Evolutionary conservation across 92 coral and sea anemone genomes (phyloP).

Genomic region (Zoanthus gigantus): DNA sequence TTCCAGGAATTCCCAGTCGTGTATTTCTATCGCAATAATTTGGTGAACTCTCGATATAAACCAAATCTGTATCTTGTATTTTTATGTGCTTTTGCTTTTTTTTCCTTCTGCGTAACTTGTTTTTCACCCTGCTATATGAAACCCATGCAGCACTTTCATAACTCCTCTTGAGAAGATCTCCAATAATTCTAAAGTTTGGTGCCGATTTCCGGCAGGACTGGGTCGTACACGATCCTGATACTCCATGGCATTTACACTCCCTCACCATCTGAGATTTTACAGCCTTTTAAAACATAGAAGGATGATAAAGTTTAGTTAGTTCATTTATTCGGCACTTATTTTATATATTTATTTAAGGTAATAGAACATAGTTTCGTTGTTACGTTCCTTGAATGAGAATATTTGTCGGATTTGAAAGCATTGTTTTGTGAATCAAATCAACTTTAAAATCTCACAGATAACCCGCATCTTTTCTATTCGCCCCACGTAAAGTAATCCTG

Average conservation of each 20-base stretch:
- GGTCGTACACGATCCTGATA: slow-evolving; percentile 84
- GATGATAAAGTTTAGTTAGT: background rate
- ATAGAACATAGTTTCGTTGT: no score
- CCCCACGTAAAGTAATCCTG: no score
- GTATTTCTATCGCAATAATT: slow-evolving; percentile 84
- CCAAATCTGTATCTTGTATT: slow-evolving; percentile 64
- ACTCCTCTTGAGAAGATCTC: slow-evolving; percentile 67
- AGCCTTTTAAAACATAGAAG: slow-evolving; percentile 56
- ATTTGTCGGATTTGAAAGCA: no score
- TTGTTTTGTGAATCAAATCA: no score
- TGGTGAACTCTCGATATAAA: slow-evolving; percentile 78
- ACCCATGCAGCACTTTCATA: slow-evolving; percentile 77
- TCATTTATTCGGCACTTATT: no score
- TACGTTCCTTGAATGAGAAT: no score
- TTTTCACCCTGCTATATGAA: slow-evolving; percentile 68
- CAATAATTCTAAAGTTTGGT: slow-evolving; percentile 78
- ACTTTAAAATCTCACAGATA: no score
- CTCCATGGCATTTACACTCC: slow-evolving; percentile 96
- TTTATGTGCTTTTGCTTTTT: slow-evolving; percentile 70
- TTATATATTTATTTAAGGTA: no score
- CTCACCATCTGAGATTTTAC: slow-evolving; percentile 68
- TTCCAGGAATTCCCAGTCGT: slow-evolving; percentile 79
- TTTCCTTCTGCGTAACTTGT: slow-evolving; percentile 60
- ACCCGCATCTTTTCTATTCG: no score
- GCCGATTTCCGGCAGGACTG: slow-evolving; percentile 82